Conservation (phyloP, 1,140 invertebrate species). For the Daktulosphaira vitifoliae region DNA sequence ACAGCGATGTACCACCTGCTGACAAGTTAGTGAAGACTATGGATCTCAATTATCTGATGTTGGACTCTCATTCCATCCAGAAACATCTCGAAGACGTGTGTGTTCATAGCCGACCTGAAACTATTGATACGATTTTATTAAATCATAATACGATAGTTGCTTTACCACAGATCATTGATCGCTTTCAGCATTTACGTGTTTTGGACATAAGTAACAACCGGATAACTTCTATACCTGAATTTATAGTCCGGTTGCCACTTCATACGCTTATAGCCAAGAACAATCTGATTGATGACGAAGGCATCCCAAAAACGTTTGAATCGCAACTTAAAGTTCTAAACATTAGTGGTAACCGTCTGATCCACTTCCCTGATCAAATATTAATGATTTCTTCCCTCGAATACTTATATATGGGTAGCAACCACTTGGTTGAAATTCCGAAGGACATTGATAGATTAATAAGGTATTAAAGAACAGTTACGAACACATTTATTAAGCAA, state of each 20-base stretch:
- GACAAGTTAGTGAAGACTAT: conserved; percentile 51
- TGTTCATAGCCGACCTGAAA: conserved; percentile 50
- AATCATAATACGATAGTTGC: conserved; percentile 58
- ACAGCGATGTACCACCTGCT: conserved; percentile 53
- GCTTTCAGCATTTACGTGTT: conserved; percentile 59
- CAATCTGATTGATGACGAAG: conserved; percentile 70
- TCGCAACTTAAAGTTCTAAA: conserved; percentile 71
- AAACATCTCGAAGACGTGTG: conserved; percentile 45
- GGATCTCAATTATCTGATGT: conserved; percentile 57
- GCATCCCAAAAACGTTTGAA: conserved; percentile 75
- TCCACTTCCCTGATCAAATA: conserved; percentile 75
- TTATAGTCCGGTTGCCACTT: conserved; percentile 62
- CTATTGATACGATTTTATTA: conserved; percentile 60
- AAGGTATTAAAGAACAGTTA: too few species aligned
- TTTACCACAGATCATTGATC: conserved; percentile 48
- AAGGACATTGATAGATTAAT: conserved; percentile 70
- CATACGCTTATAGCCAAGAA: conserved; percentile 76
- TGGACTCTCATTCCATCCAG: conserved; percentile 52
- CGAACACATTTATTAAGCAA: too few species aligned
- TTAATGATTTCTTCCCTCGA: conserved; percentile 65
- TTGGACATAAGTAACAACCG: conserved; percentile 83
- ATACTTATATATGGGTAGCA: conserved; percentile 84
- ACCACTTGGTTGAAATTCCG: conserved; percentile 69
- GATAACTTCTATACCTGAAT: conserved; percentile 63
- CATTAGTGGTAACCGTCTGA: conserved; percentile 81